These are phyloP conservation scores for Cuculus canorus DNA, from an alignment of 2,797 vertebrate species.

Conservation along the genomic window DNA sequence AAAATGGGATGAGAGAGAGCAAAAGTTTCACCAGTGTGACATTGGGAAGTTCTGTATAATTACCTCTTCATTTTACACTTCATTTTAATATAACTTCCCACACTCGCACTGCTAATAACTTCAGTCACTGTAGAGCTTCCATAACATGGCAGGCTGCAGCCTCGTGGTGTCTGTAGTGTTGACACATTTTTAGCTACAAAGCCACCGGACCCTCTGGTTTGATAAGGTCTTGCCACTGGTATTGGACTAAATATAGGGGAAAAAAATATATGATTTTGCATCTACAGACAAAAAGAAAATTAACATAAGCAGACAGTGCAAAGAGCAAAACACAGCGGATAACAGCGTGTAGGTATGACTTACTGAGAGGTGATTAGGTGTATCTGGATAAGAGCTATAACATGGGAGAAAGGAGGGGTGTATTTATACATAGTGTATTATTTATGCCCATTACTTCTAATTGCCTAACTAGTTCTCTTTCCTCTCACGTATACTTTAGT, in stretches of 20 bases:
- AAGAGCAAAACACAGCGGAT: conserved; percentile 22
- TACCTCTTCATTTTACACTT: not conserved
- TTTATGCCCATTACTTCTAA: conserved; percentile 61
- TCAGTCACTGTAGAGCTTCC: not conserved
- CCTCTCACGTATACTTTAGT: conserved; percentile 57
- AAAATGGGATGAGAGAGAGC: not conserved
- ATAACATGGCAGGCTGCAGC: not conserved
- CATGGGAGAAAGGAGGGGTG: not conserved
- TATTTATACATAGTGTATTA: conserved; percentile 42
- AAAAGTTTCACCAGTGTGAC: not conserved
- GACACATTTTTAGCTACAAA: not conserved
- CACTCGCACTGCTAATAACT: not conserved
- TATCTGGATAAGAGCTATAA: not conserved
- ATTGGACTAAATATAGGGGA: not conserved
- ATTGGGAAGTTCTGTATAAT: not conserved
- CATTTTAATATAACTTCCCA: not conserved
- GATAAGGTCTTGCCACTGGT: not conserved
- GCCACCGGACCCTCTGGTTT: not conserved
- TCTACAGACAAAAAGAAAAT: not conserved
- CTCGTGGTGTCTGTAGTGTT: not conserved
- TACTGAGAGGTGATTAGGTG: conserved; percentile 35
- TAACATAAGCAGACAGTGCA: not conserved
- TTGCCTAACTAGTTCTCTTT: conserved; percentile 67
- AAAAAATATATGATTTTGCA: not conserved
- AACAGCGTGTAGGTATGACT: not conserved